These are phyloP conservation scores for Periophthalmus modestus DNA, from an alignment of 2,113 vertebrate species.

Conservation along the genomic window DNA sequence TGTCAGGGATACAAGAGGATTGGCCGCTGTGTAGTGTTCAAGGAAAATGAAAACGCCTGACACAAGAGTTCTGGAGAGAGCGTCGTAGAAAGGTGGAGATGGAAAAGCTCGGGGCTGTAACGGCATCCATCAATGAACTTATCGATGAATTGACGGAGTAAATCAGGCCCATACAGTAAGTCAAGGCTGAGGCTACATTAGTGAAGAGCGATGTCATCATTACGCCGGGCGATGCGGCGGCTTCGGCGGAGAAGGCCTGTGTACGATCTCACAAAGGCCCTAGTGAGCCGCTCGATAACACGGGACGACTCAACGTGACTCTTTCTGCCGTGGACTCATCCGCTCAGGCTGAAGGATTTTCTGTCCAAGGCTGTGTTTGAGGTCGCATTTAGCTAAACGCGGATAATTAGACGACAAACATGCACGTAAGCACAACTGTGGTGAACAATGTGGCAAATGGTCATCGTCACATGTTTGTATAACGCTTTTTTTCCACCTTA, in stretches of 20 bases:
- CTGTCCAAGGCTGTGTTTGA: constrained; percentile 25
- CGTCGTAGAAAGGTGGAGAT: constrained; percentile 32
- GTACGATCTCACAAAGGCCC: constrained; percentile 56
- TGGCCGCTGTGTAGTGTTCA: constrained; percentile 41
- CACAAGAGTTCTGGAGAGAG: constrained; percentile 45
- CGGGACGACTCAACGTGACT: constrained; percentile 36
- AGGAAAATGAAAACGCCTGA: constrained; percentile 54
- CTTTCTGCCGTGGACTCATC: constrained; percentile 29
- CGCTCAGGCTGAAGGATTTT: constrained; percentile 16
- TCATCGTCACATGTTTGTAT: no score
- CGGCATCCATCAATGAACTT: constrained; percentile 58
- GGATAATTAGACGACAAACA: background rate
- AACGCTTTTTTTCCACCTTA: no score
- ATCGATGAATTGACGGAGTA: constrained; percentile 71
- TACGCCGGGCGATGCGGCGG: constrained; percentile 57
- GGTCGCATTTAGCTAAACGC: constrained; percentile 6
- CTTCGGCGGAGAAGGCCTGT: constrained; percentile 50
- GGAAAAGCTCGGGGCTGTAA: constrained; percentile 39
- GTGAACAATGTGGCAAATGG: background rate
- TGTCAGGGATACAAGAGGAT: constrained; percentile 56
- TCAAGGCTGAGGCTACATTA: constrained; percentile 72
- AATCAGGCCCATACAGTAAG: constrained; percentile 71
- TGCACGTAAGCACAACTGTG: background rate
- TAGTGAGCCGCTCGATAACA: constrained; percentile 48
- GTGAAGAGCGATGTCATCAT: constrained; percentile 75